Conservation (phyloP, 1,140 invertebrate genomes). For the Trypoxylus dichotomus region DNA sequence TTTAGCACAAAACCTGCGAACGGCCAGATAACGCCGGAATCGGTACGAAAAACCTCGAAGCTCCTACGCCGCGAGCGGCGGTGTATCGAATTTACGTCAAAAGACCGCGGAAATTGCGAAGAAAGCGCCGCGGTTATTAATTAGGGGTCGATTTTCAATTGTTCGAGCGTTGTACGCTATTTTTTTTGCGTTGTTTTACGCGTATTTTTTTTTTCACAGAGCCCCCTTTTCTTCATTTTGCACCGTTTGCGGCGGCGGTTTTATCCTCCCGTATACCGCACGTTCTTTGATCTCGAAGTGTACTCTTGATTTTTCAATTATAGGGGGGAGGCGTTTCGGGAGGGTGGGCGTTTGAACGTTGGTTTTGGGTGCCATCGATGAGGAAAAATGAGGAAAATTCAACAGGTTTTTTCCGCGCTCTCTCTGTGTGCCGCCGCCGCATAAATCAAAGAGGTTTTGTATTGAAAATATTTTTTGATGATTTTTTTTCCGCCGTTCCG, state of each 20-base stretch:
- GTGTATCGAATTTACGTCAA: constrained; percentile 14
- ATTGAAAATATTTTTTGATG: constrained; percentile 23
- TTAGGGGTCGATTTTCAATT: constrained; percentile 23
- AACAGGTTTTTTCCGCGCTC: constrained; percentile 1
- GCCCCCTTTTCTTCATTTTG: background rate
- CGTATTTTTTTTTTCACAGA: constrained; percentile 18
- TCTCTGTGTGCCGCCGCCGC: background rate
- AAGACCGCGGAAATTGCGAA: background rate
- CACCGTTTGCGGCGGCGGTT: background rate
- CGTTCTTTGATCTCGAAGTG: constrained; percentile 10
- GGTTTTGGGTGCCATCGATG: background rate
- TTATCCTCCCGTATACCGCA: background rate
- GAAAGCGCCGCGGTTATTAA: constrained; percentile 6
- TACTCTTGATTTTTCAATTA: constrained; percentile 26
- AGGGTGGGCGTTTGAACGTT: background rate
- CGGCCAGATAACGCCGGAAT: background rate
- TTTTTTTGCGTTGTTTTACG: constrained; percentile 1
- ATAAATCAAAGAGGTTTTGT: constrained; percentile 20
- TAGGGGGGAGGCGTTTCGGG: background rate
- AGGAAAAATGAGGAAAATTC: background rate
- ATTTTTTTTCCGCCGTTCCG: constrained; percentile 1
- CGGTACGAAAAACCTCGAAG: background rate
- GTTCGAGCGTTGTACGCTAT: background rate
- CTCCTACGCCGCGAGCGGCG: background rate
- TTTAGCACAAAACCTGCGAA: background rate